Evolutionary conservation across 1,140 invertebrate genomes (phyloP), one percentile per base, ranked within the genome.

Genomic region (fruit fly (Drosophila melanogaster)): DNA sequence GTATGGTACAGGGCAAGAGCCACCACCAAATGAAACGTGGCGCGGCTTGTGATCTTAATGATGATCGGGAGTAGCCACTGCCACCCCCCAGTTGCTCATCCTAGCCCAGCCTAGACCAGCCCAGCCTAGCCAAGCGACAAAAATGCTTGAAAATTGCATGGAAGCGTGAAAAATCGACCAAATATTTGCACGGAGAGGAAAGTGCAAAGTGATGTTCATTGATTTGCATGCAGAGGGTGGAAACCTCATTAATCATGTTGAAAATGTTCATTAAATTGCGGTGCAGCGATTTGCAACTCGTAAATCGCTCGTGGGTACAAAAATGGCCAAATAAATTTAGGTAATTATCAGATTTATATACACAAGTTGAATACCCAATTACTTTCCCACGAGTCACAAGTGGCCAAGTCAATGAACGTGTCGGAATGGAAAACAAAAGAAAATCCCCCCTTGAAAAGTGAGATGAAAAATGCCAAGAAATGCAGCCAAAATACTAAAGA

Each of bases 121-220:
- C 22, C 14, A n/a, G 47, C 47, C 46, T 56, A 74, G 58, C 41
- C 56, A 58, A 57, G 72, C 58, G 59, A 38, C 43, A 44, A 75
- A 85, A 86, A 86, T 83, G 79, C 59, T 64, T 46, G 54, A 80
- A 74, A 89, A 77, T 83, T 77, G 79, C 84, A 89, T 89, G 85
- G 84, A 89, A 89, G 84, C 84, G 84, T 89, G 79, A 89, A 89
- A 89, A 80, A 77, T 77, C 76, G 79, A 84, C 65, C 57, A 79
- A 83, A 79, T 89, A 89, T 89, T 77, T 77, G 58, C 53, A 44
- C 55, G 41, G 38, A 44, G 61, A 67, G 71, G 47, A 65, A 62
- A 65, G 54, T 59, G 67, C 47, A 80, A 60, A 75, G 50, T 57
- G 40, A 17, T 70, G 72, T 89, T 77, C 78, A 89, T 84, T 80